Percentiles rank a stretch among this genome's conserved stretches.
phyloP scores from a whole-genome alignment of 2,888 invertebrate genomes.

The Pterobdella sp. region DNA sequence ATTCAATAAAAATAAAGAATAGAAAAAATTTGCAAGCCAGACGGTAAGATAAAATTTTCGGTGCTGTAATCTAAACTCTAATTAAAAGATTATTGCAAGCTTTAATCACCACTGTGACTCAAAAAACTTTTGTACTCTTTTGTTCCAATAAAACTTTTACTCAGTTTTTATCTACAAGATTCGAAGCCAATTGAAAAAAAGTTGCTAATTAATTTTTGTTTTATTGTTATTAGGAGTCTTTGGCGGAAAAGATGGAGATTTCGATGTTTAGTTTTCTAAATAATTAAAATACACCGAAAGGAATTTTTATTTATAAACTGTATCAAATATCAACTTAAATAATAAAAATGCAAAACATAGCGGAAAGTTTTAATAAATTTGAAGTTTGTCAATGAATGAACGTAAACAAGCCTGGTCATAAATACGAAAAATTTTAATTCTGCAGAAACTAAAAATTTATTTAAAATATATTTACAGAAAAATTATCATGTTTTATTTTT shows the following conservation, averaged over 20 bases:
- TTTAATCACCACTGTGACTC: too few species aligned
- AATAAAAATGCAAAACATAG: neutral
- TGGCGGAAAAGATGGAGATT: constrained; percentile 12
- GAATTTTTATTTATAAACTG: neutral
- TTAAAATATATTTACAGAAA: neutral
- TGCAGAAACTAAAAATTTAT: neutral
- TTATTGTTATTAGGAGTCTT: neutral
- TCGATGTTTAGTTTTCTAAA: constrained; percentile 6
- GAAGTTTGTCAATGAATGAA: neutral
- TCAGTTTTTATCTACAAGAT: neutral
- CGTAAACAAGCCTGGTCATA: neutral
- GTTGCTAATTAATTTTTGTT: neutral
- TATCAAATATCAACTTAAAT: neutral
- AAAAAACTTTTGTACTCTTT: neutral
- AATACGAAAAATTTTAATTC: neutral
- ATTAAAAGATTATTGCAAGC: constrained; percentile 8
- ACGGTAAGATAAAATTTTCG: neutral
- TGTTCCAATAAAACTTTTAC: neutral
- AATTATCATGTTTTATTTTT: constrained; percentile 5
- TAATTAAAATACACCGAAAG: constrained; percentile 9
- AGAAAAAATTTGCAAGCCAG: too few species aligned
- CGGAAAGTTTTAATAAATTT: neutral
- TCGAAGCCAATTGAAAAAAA: neutral
- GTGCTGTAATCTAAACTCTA: constrained; percentile 1
- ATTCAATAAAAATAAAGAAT: too few species aligned